Conservation (phyloP, 2,888 invertebrate species). For the Pyrgus malvae region DNA sequence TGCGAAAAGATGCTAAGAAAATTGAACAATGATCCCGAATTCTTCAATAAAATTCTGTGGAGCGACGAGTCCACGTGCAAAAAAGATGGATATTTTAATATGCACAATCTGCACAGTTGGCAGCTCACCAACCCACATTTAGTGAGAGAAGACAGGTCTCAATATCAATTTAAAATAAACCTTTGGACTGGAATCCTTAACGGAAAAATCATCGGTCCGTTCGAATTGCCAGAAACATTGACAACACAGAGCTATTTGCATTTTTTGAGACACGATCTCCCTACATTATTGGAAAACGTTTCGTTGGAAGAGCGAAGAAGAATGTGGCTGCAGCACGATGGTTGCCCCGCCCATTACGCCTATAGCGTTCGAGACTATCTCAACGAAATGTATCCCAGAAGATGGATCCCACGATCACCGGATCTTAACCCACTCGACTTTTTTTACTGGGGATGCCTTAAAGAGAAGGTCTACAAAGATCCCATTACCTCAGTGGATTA, state of each 20-base stretch:
- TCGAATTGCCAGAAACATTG: slow-evolving; percentile 31
- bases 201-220: slow-evolving; percentile 35
- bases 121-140: slow-evolving; percentile 24
- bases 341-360: background rate
- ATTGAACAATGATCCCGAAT: background rate
- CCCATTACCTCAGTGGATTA: background rate
- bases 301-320: background rate
- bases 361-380: background rate
- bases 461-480: background rate
- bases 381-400: background rate
- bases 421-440: background rate
- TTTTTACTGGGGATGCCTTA: background rate
- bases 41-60: background rate
- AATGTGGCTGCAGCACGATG: background rate
- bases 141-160: slow-evolving; percentile 34
- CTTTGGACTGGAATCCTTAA: slow-evolving; percentile 37
- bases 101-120: background rate
- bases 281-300: slow-evolving; percentile 22
- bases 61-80: background rate
- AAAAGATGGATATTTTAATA: background rate
- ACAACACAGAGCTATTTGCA: slow-evolving; percentile 26
- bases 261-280: slow-evolving; percentile 26
- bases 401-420: background rate
- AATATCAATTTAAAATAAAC: slow-evolving; percentile 37
- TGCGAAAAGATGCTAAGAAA: background rate